Percentiles rank a stretch among this genome's conserved stretches.
These are phyloP conservation scores for Pomacea maculata DNA, from an alignment of 1,140 invertebrate genomes.

Conservation along the genomic window DNA sequence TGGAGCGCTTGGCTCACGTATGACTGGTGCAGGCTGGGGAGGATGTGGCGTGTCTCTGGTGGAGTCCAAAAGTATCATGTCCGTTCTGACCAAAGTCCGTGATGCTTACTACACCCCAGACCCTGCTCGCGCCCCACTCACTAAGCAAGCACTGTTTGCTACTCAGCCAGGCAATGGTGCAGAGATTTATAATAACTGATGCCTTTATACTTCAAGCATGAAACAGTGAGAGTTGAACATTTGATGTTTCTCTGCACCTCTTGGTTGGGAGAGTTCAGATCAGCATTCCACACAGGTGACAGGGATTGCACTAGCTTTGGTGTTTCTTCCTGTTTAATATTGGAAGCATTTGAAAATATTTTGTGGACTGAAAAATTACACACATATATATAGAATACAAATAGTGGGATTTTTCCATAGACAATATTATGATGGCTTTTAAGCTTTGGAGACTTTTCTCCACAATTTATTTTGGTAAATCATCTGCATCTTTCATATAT, in stretches of 20 bases:
- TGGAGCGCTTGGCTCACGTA: constrained; percentile 82
- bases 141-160: constrained; percentile 68
- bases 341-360: too few relatives aligned
- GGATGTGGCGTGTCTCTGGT: constrained; percentile 92
- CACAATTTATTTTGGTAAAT: too few relatives aligned
- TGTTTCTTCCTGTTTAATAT: background rate
- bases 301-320: too few relatives aligned
- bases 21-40: constrained; percentile 95
- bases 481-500: too few relatives aligned
- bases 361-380: too few relatives aligned
- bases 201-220: background rate
- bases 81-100: constrained; percentile 78
- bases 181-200: constrained; percentile 47
- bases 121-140: constrained; percentile 54
- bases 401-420: too few relatives aligned
- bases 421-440: too few relatives aligned
- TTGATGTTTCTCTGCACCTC: background rate
- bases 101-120: constrained; percentile 71
- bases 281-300: background rate
- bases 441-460: too few relatives aligned
- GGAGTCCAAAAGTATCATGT: constrained; percentile 72
- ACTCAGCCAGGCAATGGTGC: constrained; percentile 73
- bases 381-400: too few relatives aligned
- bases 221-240: background rate
- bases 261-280: background rate